Conservation (phyloP, 92 coral and sea anemone species). For the Galaxea fascicularis region DNA sequence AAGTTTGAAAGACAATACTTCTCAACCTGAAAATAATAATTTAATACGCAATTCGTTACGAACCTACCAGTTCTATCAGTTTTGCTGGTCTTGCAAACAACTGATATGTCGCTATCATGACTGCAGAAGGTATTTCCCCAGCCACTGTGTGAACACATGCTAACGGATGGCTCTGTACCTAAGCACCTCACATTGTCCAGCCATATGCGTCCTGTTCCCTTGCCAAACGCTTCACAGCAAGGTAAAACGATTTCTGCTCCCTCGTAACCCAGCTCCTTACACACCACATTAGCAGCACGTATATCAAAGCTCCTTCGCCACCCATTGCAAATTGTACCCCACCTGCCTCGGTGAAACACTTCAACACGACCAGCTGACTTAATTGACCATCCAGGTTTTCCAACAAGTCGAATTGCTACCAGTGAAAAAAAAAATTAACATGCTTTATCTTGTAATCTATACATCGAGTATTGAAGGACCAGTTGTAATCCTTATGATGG, state of each 20-base stretch:
- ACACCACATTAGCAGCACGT: slow-evolving; percentile 58
- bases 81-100: slow-evolving; percentile 49
- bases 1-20: no score
- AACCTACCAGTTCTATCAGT: slow-evolving; percentile 50
- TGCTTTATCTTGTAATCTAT: neutral
- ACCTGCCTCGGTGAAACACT: slow-evolving; percentile 34
- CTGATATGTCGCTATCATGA: slow-evolving; percentile 46
- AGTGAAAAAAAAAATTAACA: neutral
- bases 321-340: slow-evolving; percentile 70
- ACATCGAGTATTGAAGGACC: no score
- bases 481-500: no score
- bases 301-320: slow-evolving; percentile 22
- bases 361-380: slow-evolving; percentile 68
- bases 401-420: slow-evolving; percentile 9
- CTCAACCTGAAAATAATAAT: no score
- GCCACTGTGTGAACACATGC: slow-evolving; percentile 66
- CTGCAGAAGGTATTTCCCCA: slow-evolving; percentile 64
- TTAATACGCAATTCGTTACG: neutral
- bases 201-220: slow-evolving; percentile 60
- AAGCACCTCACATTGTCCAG: slow-evolving; percentile 49
- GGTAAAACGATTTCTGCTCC: slow-evolving; percentile 49
- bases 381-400: neutral
- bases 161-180: slow-evolving; percentile 56
- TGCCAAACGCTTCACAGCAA: slow-evolving; percentile 54
- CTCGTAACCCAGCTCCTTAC: slow-evolving; percentile 46